Evolutionary conservation across 2,888 invertebrate genomes (phyloP).

Genomic region (Hecatera dysodea): DNA sequence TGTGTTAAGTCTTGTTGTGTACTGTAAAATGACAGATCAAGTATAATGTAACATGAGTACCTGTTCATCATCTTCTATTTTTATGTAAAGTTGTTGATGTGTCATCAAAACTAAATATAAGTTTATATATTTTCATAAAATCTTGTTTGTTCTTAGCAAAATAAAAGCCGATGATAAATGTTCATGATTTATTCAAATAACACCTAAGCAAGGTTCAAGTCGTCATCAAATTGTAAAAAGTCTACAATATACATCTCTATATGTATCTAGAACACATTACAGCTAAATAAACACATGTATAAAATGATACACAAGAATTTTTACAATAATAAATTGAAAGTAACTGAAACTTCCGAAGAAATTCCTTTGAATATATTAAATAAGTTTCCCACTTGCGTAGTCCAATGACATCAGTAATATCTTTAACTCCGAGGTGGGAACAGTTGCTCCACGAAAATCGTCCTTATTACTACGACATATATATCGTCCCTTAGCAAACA

Average conservation of each 20-base stretch:
- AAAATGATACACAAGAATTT: slow-evolving; percentile 38
- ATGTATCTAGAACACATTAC: slow-evolving; percentile 39
- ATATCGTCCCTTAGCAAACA: no score
- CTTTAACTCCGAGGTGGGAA: no score
- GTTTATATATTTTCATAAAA: not conserved
- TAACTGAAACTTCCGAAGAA: not conserved
- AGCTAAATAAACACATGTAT: slow-evolving; percentile 47
- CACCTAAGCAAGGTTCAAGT: slow-evolving; percentile 51
- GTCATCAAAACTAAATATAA: not conserved
- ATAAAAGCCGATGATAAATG: slow-evolving; percentile 8
- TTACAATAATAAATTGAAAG: not conserved
- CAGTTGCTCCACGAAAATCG: not conserved
- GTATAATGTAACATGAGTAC: not conserved
- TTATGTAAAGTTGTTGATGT: not conserved
- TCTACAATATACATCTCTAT: slow-evolving; percentile 38
- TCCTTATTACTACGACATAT: not conserved
- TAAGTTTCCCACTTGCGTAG: no score
- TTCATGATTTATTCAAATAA: slow-evolving; percentile 60
- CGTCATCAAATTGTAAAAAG: slow-evolving; percentile 40
- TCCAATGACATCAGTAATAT: no score
- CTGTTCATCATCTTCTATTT: not conserved
- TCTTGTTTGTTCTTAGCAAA: slow-evolving; percentile 7
- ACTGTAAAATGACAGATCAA: no score
- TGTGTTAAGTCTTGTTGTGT: not conserved
- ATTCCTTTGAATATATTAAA: not conserved